Base-by-base conservation (phyloP, 2,113 vertebrate genomes). In the Xyrauchen texanus region DNA sequence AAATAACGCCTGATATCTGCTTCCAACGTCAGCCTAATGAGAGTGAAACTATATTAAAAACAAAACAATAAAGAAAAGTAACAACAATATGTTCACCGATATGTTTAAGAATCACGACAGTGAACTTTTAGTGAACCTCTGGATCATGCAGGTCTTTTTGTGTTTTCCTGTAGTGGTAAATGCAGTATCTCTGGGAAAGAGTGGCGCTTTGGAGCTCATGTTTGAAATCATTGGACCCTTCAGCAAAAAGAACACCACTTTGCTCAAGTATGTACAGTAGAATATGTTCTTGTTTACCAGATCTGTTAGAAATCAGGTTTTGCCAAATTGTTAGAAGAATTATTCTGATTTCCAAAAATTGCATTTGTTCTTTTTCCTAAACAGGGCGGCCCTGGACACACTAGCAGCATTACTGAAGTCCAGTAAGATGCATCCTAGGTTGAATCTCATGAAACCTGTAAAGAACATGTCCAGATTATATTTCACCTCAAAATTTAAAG, bases 351-450 rank as follows among this genome's bases (percentile, higher is more conserved):
- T 2, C 13, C 13, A n/a, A 57, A 57, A 12, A 34, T 34, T 1
- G 10, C 1, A 13, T 7, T 58, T 3, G 4, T 58, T n/a, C 55
- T 58, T 6, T 52, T 93, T 86, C 91, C 83, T 93, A 91, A 88
- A 92, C 94, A 99, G 98, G 90, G 96, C 98, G 86, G 92, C 95
- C 89, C 94, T 99, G 93, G 97, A 99, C 85, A 96, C 98, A 83
- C 93, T 99, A 87, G 94, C 95, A 91, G 95, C 95, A 58, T 95
- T 99, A 90, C 94, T 99, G 89, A 99, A 98, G 94, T 98, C 96
- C 91, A 98, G 97, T 99, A 94, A 98, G 97, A 96, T 55, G 2
- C 11, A 0, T 42, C 86, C 85, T 82, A 84, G 81, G 10, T n/a
- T 78, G 65, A n/a, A 60, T 82, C 55, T 9, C 4, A n/a, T 78